These are phyloP conservation scores for Bombus haemorrhoidalis DNA, from an alignment of 1,140 invertebrate genomes.

Conservation along the genomic window DNA sequence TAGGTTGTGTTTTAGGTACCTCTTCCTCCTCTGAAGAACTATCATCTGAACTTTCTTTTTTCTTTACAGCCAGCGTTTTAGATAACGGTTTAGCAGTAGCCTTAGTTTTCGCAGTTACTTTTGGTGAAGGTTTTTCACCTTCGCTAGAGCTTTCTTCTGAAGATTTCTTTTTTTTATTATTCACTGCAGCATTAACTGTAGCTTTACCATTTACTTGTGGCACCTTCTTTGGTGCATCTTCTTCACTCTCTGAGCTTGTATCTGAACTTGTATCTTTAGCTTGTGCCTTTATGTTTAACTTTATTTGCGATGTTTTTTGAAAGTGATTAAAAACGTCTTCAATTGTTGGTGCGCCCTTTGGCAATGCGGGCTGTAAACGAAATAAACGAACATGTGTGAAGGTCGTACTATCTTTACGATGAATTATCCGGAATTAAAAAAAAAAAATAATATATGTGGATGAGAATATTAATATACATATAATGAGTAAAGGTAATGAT, in stretches of 20 bases:
- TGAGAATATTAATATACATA: background rate
- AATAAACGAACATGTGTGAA: background rate
- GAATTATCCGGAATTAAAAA: background rate
- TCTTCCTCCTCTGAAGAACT: conserved; percentile 75
- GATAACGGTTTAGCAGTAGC: conserved; percentile 40
- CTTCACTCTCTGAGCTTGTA: conserved; percentile 77
- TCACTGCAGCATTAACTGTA: conserved; percentile 16
- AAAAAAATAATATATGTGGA: background rate
- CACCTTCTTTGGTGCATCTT: conserved; percentile 70
- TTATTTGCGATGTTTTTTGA: conserved; percentile 81
- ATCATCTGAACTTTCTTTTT: conserved; percentile 80
- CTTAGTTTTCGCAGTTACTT: conserved; percentile 62
- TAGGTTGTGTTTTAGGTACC: conserved; percentile 15
- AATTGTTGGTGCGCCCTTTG: conserved; percentile 82
- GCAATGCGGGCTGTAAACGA: conserved; percentile 77
- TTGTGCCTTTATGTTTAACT: conserved; percentile 73
- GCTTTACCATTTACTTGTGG: conserved; percentile 68
- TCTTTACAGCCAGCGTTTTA: conserved; percentile 68
- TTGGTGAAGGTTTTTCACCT: conserved; percentile 68
- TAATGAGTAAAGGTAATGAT: background rate
- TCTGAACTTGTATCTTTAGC: conserved; percentile 78
- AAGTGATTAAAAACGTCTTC: conserved; percentile 81
- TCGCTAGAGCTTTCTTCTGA: conserved; percentile 65
- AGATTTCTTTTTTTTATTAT: conserved; percentile 54
- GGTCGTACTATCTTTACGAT: background rate